A percentile compares a stretch with the other conserved stretches of the same genome.
Evolutionary conservation across 2,113 vertebrate genomes (phyloP).

Genomic region (Furnarius figulus): DNA sequence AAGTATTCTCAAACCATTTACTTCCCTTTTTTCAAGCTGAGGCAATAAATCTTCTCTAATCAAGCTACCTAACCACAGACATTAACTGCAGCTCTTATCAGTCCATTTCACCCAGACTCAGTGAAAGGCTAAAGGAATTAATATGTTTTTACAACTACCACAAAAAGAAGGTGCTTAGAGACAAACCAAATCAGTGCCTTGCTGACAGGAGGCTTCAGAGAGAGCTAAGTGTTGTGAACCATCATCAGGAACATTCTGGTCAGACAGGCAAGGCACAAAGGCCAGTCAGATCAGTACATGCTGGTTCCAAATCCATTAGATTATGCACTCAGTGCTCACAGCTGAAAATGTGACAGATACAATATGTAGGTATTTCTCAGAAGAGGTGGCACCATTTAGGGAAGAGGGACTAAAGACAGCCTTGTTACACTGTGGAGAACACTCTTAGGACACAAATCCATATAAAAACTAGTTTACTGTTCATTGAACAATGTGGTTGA

Average conservation of each 20-base stretch:
- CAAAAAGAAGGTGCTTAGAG: not conserved
- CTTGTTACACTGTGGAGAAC: not conserved
- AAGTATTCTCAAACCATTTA: not conserved
- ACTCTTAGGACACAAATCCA: not conserved
- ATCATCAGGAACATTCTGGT: not conserved
- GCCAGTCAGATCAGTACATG: fast-evolving
- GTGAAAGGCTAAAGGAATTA: not conserved
- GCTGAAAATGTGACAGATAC: not conserved
- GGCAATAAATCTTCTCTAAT: not conserved
- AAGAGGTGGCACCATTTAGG: not conserved
- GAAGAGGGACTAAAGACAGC: not conserved
- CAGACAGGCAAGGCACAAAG: not conserved
- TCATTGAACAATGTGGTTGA: not conserved
- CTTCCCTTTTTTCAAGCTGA: not conserved
- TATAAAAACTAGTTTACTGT: not conserved
- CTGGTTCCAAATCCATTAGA: not conserved
- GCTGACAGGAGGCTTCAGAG: not conserved
- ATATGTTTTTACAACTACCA: not conserved
- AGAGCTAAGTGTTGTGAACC: not conserved
- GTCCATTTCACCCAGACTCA: not conserved
- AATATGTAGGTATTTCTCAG: not conserved
- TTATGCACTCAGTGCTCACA: not conserved
- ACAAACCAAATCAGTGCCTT: not conserved
- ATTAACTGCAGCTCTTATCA: not conserved
- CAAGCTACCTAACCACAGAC: not conserved